Evolutionary conservation across 2,888 invertebrate genomes (phyloP).

Genomic region (Dioctria linearis): DNA sequence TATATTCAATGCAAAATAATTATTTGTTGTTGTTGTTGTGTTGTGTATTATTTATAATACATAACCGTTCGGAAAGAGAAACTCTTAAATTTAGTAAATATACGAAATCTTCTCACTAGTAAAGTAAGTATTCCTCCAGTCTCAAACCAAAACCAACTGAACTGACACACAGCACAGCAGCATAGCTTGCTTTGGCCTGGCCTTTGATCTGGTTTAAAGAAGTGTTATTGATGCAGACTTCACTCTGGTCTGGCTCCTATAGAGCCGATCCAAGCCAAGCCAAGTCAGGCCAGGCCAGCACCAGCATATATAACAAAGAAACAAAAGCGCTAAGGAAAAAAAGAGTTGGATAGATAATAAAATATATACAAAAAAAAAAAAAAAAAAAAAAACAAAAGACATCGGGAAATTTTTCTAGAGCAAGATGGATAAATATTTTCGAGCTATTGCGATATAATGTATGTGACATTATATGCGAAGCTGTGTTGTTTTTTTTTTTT

Average conservation of each 20-base stretch:
- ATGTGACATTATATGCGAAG: slow-evolving; percentile 32
- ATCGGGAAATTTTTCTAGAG: slow-evolving; percentile 18
- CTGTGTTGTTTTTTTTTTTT: neutral
- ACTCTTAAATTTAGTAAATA: too few relatives aligned
- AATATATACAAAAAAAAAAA: slow-evolving; percentile 20
- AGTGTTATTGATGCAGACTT: neutral
- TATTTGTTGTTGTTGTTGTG: too few relatives aligned
- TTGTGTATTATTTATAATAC: too few relatives aligned
- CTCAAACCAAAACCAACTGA: too few relatives aligned
- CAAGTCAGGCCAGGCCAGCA: neutral
- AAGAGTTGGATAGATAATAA: slow-evolving; percentile 38
- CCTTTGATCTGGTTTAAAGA: slow-evolving; percentile 3
- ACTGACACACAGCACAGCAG: too few relatives aligned
- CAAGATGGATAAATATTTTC: slow-evolving; percentile 38
- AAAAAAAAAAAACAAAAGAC: neutral
- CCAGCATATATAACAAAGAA: neutral
- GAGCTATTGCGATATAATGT: slow-evolving; percentile 25
- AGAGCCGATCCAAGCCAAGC: too few relatives aligned
- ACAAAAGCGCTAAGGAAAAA: slow-evolving; percentile 20
- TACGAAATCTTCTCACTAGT: too few relatives aligned
- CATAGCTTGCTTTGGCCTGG: neutral
- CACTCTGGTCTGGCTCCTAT: neutral
- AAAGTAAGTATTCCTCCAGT: too few relatives aligned
- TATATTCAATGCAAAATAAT: too few relatives aligned
- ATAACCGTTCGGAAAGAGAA: too few relatives aligned